phyloP scores from a whole-genome alignment of 2,113 vertebrate species.

The Eulemur macaco region DNA sequence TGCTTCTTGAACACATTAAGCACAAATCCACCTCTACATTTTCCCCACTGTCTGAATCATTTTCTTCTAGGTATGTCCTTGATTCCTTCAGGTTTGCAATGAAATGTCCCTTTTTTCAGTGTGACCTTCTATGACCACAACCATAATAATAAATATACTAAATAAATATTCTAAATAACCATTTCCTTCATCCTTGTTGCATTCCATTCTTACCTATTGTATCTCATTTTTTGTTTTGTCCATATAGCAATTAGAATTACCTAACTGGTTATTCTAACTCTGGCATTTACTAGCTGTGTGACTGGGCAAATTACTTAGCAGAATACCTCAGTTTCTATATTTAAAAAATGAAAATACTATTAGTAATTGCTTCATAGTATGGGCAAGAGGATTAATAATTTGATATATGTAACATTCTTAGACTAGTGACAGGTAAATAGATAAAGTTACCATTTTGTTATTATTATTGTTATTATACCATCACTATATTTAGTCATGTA shows the following conservation, averaged over 20 bases:
- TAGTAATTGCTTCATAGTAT: neutral
- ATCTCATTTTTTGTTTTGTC: too few species aligned
- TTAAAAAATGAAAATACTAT: neutral
- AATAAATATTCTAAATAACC: neutral
- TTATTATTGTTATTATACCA: neutral
- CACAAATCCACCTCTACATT: too few species aligned
- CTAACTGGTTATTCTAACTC: neutral
- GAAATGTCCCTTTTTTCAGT: neutral
- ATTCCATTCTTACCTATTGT: neutral
- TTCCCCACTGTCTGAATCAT: neutral
- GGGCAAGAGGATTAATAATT: neutral
- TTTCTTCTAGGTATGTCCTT: neutral
- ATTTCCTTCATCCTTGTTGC: neutral
- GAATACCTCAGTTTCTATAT: neutral
- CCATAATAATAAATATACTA: neutral
- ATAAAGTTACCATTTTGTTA: neutral
- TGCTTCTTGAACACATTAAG: neutral
- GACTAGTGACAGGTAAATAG: neutral
- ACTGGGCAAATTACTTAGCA: neutral
- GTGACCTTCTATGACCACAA: neutral
- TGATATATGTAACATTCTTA: neutral
- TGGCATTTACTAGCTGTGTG: neutral
- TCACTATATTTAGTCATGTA: neutral
- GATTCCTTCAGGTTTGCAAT: neutral
- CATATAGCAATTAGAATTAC: neutral